Percentiles rank a stretch among this genome's conserved stretches.
phyloP scores from a whole-genome alignment of 1,140 invertebrate genomes.

The Sitobion miscanthi region DNA sequence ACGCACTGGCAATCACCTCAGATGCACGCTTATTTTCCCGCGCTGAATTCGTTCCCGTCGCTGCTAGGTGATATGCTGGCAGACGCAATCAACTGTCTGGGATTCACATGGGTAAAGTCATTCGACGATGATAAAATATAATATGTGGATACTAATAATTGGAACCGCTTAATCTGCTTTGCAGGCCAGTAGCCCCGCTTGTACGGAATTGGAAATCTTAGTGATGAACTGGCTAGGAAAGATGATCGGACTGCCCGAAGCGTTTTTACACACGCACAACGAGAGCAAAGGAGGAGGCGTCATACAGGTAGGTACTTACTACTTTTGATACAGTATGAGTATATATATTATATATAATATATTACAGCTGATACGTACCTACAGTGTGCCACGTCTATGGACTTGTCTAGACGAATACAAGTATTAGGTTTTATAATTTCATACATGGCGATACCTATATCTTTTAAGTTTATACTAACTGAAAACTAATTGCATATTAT shows the following conservation, averaged over 20 bases:
- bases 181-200: conserved; percentile 91
- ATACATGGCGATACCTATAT: too few species aligned
- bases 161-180: not conserved
- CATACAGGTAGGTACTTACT: conserved; percentile 72
- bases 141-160: not conserved
- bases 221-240: conserved; percentile 98
- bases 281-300: conserved; percentile 86
- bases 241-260: conserved; percentile 88
- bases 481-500: too few species aligned
- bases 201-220: conserved; percentile 95
- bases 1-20: conserved; percentile 96
- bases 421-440: too few species aligned
- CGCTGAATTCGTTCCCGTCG: conserved; percentile 92
- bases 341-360: too few species aligned
- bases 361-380: too few species aligned
- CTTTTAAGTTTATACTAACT: too few species aligned
- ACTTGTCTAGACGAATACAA: too few species aligned
- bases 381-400: too few species aligned
- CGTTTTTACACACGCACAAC: conserved; percentile 80
- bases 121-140: not conserved
- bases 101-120: conserved; percentile 84
- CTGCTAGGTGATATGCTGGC: conserved; percentile 96
- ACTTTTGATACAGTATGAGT: not conserved
- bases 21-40: conserved; percentile 98
- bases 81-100: conserved; percentile 88